Evolutionary conservation across 2,113 vertebrate species (phyloP).

Genomic region (Ifrita kowaldi): DNA sequence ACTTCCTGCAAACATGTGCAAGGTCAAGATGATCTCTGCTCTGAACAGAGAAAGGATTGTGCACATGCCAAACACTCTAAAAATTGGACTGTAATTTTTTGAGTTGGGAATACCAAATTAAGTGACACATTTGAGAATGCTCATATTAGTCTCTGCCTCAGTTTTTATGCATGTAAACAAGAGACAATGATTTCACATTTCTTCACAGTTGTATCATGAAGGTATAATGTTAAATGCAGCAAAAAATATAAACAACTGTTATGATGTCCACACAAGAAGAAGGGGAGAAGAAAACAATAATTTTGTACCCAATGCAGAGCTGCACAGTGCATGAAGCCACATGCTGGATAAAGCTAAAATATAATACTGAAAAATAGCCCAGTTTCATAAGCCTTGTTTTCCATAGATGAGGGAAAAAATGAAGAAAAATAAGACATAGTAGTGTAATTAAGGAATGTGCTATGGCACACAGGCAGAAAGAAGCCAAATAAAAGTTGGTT

Average conservation of each 20-base stretch:
- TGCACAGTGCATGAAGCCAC: neutral
- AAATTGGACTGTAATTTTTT: neutral
- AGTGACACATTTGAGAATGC: neutral
- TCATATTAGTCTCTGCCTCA: neutral
- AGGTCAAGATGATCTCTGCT: neutral
- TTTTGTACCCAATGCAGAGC: neutral
- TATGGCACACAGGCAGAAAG: neutral
- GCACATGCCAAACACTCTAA: neutral
- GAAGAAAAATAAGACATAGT: neutral
- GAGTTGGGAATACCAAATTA: neutral
- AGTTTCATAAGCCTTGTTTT: neutral
- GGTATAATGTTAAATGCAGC: neutral
- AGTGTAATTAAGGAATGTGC: neutral
- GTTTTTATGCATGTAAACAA: neutral
- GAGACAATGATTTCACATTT: neutral
- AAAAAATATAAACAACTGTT: neutral
- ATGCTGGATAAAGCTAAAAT: neutral
- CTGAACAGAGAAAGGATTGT: neutral
- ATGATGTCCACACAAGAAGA: neutral
- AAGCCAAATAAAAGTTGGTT: neutral
- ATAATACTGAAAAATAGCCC: neutral
- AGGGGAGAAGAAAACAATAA: neutral
- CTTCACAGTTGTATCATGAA: neutral
- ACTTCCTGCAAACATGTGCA: neutral
- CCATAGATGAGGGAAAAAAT: neutral